Conservation (phyloP, 2,113 vertebrate species). For the Butastur rufipennis region DNA sequence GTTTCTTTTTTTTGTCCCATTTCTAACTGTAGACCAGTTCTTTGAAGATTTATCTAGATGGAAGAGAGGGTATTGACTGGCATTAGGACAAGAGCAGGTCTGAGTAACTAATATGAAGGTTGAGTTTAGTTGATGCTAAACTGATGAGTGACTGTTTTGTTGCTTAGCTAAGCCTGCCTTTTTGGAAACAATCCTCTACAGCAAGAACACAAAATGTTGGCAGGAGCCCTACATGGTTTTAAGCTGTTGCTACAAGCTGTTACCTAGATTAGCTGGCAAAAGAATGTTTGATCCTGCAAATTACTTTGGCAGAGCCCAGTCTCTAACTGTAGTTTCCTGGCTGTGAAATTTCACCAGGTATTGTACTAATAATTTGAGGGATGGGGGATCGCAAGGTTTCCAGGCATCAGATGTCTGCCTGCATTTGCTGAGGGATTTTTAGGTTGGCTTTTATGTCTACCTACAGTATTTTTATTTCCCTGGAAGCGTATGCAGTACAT, state of each 20-base stretch:
- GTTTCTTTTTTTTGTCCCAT: not conserved
- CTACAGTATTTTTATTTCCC: not conserved
- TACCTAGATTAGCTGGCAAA: constrained; percentile 16
- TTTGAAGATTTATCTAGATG: not conserved
- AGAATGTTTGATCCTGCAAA: not conserved
- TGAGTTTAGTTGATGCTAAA: not conserved
- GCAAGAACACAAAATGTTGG: not conserved
- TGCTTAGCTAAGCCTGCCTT: not conserved
- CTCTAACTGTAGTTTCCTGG: not conserved
- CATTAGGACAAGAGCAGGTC: not conserved
- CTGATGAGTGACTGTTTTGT: not conserved
- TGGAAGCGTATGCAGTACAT: not conserved
- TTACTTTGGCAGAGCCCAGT: not conserved
- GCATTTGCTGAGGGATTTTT: not conserved
- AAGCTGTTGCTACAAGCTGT: constrained; percentile 32
- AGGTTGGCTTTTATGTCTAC: not conserved
- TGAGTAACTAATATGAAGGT: not conserved
- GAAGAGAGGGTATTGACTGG: not conserved
- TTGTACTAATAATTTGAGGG: not conserved
- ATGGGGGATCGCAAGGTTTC: not conserved
- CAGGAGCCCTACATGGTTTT: not conserved
- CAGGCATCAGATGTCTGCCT: not conserved
- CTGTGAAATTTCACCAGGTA: not conserved
- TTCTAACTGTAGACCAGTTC: not conserved
- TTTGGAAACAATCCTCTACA: not conserved